Evolutionary conservation across 2,797 vertebrate genomes (phyloP), one percentile per base, ranked within the genome.

Genomic region (Microhierax caerulescens): DNA sequence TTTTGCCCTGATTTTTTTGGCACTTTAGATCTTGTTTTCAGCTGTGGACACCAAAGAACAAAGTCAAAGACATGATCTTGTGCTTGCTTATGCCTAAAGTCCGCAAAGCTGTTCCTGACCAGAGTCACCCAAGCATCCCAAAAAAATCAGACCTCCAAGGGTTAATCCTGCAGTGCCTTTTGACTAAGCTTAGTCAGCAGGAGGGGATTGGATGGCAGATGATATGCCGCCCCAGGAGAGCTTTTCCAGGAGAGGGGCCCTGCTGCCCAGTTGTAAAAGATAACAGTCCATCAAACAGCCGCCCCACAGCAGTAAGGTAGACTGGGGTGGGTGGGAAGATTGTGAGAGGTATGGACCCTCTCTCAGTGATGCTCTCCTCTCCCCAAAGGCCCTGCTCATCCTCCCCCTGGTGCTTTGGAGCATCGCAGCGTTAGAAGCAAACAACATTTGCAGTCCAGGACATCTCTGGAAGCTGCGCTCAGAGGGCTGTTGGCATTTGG

Each of bases 151-250:
- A n/a, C 16, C 50, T 81, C 20, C 61, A 85, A 83, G 90, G 86
- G 90, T 97, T 97, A 94, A 96, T 48, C 28, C 65, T 18, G 3
- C 14, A 9, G 80, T 60, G 76, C 39, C 54, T 86, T 92, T 90
- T 81, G 73, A 21, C 63, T 56, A 75, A 80, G n/a, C 0, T 89
- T 39, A 91, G 60, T 21, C 81, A 94, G 57, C 41, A 89, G 57
- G 47, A 93, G 75, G 60, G 77, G 81, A 92, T 45, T 80, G 86
- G 81, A 91, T 88, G 68, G 93, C 86, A 92, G 81, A 84, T n/a
- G 84, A 89, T 94, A 87, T 64, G 60, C 23, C 59, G 85, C 54
- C 77, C 34, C 80, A 85, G 50, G 85, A 95, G 80, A 67, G 37
- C 53, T 85, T 25, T 91, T 95, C 77, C 57, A 85, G 82, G 90